These are phyloP conservation scores for Reticulitermes lucifugus DNA, from an alignment of 2,888 invertebrate genomes.

Conservation along the genomic window DNA sequence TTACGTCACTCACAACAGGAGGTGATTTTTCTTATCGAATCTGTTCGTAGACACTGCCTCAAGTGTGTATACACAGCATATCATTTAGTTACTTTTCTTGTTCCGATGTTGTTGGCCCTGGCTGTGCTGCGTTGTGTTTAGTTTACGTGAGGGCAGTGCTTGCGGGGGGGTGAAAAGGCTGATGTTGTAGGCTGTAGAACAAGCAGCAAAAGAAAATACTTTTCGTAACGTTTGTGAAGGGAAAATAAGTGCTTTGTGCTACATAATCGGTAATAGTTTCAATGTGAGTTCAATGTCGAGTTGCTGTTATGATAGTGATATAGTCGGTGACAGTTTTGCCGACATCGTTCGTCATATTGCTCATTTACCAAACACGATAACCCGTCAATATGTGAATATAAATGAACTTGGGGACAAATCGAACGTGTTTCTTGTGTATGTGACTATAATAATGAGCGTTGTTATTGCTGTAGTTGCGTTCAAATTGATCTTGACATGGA, in stretches of 20 bases:
- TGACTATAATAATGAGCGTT: background rate
- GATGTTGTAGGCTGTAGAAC: background rate
- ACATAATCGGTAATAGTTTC: background rate
- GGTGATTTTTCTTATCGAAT: too few species aligned
- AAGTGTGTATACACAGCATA: background rate
- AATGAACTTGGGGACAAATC: background rate
- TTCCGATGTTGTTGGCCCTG: background rate
- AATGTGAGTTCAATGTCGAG: constrained; percentile 48
- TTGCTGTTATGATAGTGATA: constrained; percentile 51
- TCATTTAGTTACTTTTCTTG: background rate
- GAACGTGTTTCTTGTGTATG: background rate
- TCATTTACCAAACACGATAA: background rate
- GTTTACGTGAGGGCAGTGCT: background rate
- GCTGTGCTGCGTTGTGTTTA: background rate
- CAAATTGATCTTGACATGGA: constrained; percentile 13
- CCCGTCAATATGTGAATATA: background rate
- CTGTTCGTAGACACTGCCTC: background rate
- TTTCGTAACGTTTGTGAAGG: background rate
- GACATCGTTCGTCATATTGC: constrained; percentile 36
- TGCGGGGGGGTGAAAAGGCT: background rate
- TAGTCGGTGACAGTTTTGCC: constrained; percentile 38
- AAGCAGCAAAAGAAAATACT: background rate
- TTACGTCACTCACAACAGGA: background rate
- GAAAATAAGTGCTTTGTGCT: background rate
- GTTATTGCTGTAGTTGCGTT: background rate